Base-by-base conservation (phyloP, 2,888 invertebrate genomes). In the Heteromyza rotundicornis region DNA sequence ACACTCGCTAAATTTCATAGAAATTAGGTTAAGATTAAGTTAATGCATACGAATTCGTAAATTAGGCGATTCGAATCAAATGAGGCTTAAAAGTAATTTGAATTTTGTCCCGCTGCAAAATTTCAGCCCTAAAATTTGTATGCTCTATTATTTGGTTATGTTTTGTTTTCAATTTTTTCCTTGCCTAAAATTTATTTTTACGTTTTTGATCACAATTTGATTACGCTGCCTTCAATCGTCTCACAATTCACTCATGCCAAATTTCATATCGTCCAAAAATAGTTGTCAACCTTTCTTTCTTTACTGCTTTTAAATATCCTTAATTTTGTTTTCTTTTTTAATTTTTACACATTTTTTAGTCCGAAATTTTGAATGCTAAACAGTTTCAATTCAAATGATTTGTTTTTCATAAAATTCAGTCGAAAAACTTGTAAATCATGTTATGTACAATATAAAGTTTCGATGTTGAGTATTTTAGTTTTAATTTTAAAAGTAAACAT, bases 121-220 rank as follows among this genome's bases (percentile, higher is more conserved):
- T 40, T 40, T 40, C 47, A 47, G 47, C 17, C 3, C 40, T 40
- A 12, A 40, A 40, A 14, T 47, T 47, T 20, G 19, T 47, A 19
- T 47, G 47, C 7, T 40, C 14, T n/a, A 40, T 7, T 19, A 19
- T 17, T 47, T 14, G 20, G 17, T 47, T 20, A 8, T 47, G 2
- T 3, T 47, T 17, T 47, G 20, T n/a, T 19, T 49, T 44, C 16
- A 59, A 16, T 49, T 56, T 35, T 52, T 20, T 47, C 19, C 14
- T 47, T 47, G 47, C 47, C 47, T 47, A 47, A 47, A 47, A 47
- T 47, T 47, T 17, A 40, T 40, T 40, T 60, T 64, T 66, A 66
- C 63, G 61, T 70, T 66, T 65, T 79, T 73, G 77, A 79, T 78
- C 80, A 78, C 78, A 80, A 80, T 78, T 78, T 80, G 75, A 76